Evolutionary conservation across 2,888 invertebrate genomes (phyloP).

Genomic region (Drosophila borealis): DNA sequence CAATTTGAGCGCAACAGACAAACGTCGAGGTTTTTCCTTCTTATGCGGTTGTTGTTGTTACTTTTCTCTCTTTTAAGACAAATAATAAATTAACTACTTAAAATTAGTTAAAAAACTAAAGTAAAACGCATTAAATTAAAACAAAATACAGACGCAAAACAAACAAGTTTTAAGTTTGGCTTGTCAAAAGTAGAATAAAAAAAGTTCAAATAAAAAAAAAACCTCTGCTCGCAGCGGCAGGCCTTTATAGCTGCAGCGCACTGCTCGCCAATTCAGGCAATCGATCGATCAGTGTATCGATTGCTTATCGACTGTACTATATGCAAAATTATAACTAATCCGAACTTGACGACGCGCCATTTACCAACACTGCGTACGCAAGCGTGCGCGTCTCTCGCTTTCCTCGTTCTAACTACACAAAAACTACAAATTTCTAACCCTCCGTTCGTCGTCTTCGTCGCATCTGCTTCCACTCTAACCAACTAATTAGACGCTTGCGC

Average conservation of each 20-base stretch:
- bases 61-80: slow-evolving; percentile 49
- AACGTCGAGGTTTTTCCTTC: slow-evolving; percentile 7
- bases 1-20: slow-evolving; percentile 34
- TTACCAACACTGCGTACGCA: slow-evolving; percentile 46
- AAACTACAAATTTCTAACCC: slow-evolving; percentile 58
- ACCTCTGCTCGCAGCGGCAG: slow-evolving; percentile 12
- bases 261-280: slow-evolving; percentile 10
- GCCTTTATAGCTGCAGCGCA: neutral
- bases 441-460: slow-evolving; percentile 2
- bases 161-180: slow-evolving; percentile 50
- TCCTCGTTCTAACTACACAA: slow-evolving; percentile 65
- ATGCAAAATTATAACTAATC: slow-evolving; percentile 52
- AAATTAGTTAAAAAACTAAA: slow-evolving; percentile 80
- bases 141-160: slow-evolving; percentile 71
- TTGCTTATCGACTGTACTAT: slow-evolving; percentile 3
- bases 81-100: slow-evolving; percentile 83
- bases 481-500: slow-evolving; percentile 36
- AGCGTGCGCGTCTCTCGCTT: neutral
- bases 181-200: slow-evolving; percentile 50
- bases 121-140: slow-evolving; percentile 67
- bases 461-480: slow-evolving; percentile 34
- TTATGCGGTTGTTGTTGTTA: slow-evolving; percentile 22
- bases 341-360: slow-evolving; percentile 50
- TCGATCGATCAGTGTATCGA: slow-evolving; percentile 17
- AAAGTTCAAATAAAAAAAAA: slow-evolving; percentile 44